Evolutionary conservation across 2,888 invertebrate species (phyloP).

Genomic region (Thumatha senex): DNA sequence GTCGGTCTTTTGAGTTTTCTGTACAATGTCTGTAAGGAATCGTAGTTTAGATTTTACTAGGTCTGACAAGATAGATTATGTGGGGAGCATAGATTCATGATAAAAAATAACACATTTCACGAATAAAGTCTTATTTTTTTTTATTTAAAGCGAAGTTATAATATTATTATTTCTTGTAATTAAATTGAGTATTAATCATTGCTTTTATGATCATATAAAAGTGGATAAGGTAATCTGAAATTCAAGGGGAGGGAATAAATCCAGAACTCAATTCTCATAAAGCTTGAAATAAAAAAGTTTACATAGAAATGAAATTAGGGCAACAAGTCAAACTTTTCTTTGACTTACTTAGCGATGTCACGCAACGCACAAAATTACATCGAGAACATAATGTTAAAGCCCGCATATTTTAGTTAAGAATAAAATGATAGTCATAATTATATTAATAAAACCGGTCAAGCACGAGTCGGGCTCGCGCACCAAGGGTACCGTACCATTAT

Average conservation of each 20-base stretch:
- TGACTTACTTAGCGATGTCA: conserved; percentile 72
- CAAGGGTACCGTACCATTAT: too few species aligned
- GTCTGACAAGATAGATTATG: too few species aligned
- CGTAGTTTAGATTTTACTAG: too few species aligned
- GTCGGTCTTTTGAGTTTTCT: too few species aligned
- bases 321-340: conserved; percentile 69
- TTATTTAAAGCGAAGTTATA: too few species aligned
- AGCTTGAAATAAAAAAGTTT: conserved; percentile 64
- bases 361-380: conserved; percentile 66
- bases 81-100: too few species aligned
- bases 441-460: too few species aligned
- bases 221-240: conserved; percentile 16
- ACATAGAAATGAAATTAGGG: conserved; percentile 72
- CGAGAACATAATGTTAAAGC: conserved; percentile 58
- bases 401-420: conserved; percentile 50
- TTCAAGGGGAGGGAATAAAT: conserved; percentile 48
- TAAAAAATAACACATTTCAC: background rate
- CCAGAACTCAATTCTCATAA: conserved; percentile 63
- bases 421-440: conserved; percentile 35
- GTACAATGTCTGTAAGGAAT: too few species aligned
- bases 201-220: conserved; percentile 19
- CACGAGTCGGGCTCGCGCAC: too few species aligned
- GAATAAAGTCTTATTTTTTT: too few species aligned
- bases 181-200: background rate
- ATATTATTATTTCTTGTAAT: too few species aligned